Base-by-base conservation (phyloP, 2,888 invertebrate genomes). In the Idaea straminata region DNA sequence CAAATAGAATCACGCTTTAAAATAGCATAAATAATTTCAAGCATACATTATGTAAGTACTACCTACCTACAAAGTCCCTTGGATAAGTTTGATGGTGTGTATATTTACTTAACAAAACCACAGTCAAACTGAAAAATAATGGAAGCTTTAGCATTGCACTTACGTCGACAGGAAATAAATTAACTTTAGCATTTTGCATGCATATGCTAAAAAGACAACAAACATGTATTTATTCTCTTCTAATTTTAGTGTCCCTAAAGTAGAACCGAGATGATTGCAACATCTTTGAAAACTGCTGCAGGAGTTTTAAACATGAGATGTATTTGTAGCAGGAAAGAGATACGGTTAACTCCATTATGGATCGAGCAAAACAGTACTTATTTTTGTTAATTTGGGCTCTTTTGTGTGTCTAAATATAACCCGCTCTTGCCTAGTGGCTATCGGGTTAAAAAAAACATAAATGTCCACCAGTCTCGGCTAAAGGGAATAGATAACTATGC, bases 311-410 rank as follows among this genome's bases (percentile, higher is more conserved):
- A 47, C 47, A 47, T 60, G 5, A 59, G 59, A 62, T 57, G 7
- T 59, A 58, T 62, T 61, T 10, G 59, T 61, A 59, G 61, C 13
- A 10, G 4, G 13, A 47, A 47, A 47, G 10, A 13, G 47, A 47
- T 47, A 47, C 62, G n/a, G 62, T 61, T 35, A 61, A 10, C 66
- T 15, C 62, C 35, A 63, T 61, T 62, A 61, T 36, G 65, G 67
- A 63, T 62, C 61, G 61, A 63, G 61, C 15, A 61, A 34, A 67
- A 69, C 62, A 69, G 70, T 72, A 71, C 58, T 36, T 66, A 64
- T 61, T 15, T 36, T 13, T 35, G 35, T 62, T 58, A 47, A 47
- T 10, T 47, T 47, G 47, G 47, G 10, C 47, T 47, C 13, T 47
- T 5, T 47, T 4, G 7, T 13, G 13, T 10, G 7, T 47, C 7